Evolutionary conservation across 2,888 invertebrate genomes (phyloP), one percentile per base, ranked within the genome.

Genomic region (Gisinianus flammeolus): DNA sequence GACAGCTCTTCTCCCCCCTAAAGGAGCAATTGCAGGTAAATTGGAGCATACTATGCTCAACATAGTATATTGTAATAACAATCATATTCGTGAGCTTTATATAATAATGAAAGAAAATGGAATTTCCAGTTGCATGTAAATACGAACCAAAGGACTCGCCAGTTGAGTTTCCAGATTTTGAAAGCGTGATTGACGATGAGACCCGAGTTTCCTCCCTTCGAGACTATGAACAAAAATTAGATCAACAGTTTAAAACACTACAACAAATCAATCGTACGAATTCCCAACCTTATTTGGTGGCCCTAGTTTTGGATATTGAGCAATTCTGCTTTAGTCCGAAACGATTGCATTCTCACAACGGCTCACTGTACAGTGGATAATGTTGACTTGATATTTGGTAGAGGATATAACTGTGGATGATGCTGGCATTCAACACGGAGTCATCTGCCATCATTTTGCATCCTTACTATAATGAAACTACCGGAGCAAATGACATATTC

Each of bases 401-500:
- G 35, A 24, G 24, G 72, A 77, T 28, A 58, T 71, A 6, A 72
- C n/a, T 31, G n/a, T 52, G 1, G 16, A 64, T 8, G 77, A 77
- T 54, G 72, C 62, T 19, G 71, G 71, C 1, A 72, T 77, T 28
- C 77, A 77, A 31, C 4, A 66, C 26, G 19, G 64, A 44, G 3
- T 16, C 72, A n/a, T 62, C 66, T 19, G 35, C 62, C 16, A 44
- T 77, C 16, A 33, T 56, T 33, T 12, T 33, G 28, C 77, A 77
- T 72, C 72, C 77, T 6, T 33, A 66, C 22, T 77, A 64, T 66
- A 35, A 72, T 54, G n/a, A 56, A 1, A 26, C 22, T 24, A 44
- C 72, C 26, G 77, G 77, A 16, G 26, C 52, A 12, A 70, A 77
- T 77, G 77, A 77, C 44, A 71, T n/a, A n/a, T 77, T 10, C 35